phyloP scores from a whole-genome alignment of 2,888 invertebrate species.

The Tethea ocularis region DNA sequence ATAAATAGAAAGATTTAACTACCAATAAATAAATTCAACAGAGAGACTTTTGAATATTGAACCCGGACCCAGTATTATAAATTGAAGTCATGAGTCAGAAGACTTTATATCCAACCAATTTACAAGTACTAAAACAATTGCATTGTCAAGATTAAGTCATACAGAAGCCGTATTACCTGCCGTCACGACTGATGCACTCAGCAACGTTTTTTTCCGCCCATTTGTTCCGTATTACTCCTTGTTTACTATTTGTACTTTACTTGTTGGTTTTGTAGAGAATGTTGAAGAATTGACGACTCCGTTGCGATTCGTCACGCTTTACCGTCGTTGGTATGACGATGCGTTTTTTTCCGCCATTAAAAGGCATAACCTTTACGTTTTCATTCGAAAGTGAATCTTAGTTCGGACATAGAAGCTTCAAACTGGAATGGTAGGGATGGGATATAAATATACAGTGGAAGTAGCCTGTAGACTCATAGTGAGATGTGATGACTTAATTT shows the following conservation, averaged over 20 bases:
- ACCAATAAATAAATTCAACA: background rate
- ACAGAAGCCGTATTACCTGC: slow-evolving; percentile 20
- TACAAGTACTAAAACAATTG: slow-evolving; percentile 6
- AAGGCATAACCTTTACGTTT: slow-evolving; percentile 22
- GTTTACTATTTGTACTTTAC: slow-evolving; percentile 59
- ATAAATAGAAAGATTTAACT: background rate
- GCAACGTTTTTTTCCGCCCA: slow-evolving; percentile 33
- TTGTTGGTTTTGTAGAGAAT: slow-evolving; percentile 79
- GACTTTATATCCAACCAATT: too few species aligned
- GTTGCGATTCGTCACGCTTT: slow-evolving; percentile 74
- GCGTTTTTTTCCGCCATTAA: slow-evolving; percentile 71
- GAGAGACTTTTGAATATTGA: too few species aligned
- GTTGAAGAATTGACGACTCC: slow-evolving; percentile 75
- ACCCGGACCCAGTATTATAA: too few species aligned
- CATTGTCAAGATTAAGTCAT: background rate
- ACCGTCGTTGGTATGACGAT: slow-evolving; percentile 70
- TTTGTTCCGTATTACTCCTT: slow-evolving; percentile 39
- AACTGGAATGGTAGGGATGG: slow-evolving; percentile 19
- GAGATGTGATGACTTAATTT: slow-evolving; percentile 76
- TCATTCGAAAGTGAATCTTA: slow-evolving; percentile 15
- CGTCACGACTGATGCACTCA: slow-evolving; percentile 40
- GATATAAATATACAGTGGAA: slow-evolving; percentile 50
- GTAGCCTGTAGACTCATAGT: slow-evolving; percentile 62
- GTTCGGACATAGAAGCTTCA: slow-evolving; percentile 15
- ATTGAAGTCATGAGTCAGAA: too few species aligned